Base-by-base conservation (phyloP, 2,888 invertebrate genomes). In the Axea sp. region DNA sequence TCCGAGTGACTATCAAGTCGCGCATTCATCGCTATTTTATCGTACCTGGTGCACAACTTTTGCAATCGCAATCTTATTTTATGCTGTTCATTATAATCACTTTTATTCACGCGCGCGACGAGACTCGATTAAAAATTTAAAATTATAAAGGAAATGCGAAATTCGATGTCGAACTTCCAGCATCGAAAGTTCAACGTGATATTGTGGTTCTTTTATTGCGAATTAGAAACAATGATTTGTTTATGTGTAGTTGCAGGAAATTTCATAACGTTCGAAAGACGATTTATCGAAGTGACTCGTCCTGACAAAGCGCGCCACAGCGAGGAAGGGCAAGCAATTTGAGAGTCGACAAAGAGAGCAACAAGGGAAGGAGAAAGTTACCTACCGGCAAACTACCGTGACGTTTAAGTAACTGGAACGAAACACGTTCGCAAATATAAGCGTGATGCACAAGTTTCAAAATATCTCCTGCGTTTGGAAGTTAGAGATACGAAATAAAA, bases 391-490 rank as follows among this genome's bases (percentile, higher is more conserved):
- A 81, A 81, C 80, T 79, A 75, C 83, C 82, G 80, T 81, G 79
- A 82, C 82, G 81, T 74, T 82, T 83, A 84, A 84, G 81, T 82
- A 84, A 82, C 78, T 82, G 81, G 81, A 84, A 83, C 82, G 78
- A 80, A 76, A 78, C 74, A 76, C 79, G 71, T 83, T 83, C 76
- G 78, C 81, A 81, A 81, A 82, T 78, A 79, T 77, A 77, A 81
- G 59, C 65, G 35, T 35, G 62, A 49, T 72, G 51, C 72, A 59
- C 26, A 65, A 64, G 68, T 67, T 73, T 39, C 47, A 14, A 12
- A 62, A 49, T 57, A 51, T 67, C 41, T 41, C 53, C 43, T 31
- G 22, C 51, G 37, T 22, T 53, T 22, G 15, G 17, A 49, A 49
- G 12, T 57, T 33, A n/a, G 2, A 33, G 41, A 41, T 41, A 37